These are phyloP conservation scores for Aphidoletes aphidimyza DNA, from an alignment of 2,888 invertebrate genomes.

Conservation along the genomic window DNA sequence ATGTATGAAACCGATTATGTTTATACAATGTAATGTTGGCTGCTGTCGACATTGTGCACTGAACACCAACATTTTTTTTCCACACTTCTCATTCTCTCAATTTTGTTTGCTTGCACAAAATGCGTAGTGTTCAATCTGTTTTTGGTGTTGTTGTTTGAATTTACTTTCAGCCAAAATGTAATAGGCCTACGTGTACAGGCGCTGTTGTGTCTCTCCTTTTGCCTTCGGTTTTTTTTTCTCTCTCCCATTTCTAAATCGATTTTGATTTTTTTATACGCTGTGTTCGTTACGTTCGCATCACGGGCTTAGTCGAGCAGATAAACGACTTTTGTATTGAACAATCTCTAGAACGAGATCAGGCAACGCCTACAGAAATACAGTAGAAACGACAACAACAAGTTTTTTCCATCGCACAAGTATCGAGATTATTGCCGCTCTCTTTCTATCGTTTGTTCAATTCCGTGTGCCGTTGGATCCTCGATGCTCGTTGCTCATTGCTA, in stretches of 20 bases:
- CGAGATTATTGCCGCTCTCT: background rate
- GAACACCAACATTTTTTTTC: no score
- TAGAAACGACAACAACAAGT: conserved; percentile 50
- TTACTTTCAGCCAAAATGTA: background rate
- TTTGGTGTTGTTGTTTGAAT: background rate
- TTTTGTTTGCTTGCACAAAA: conserved; percentile 6
- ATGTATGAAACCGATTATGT: conserved; percentile 21
- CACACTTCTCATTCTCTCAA: background rate
- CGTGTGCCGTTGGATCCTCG: background rate
- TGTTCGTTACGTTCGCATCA: background rate
- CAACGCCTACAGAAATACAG: conserved; percentile 53
- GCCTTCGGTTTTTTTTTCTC: background rate
- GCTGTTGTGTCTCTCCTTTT: background rate
- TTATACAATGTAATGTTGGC: conserved; percentile 20
- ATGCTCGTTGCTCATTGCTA: background rate
- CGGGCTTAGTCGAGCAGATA: conserved; percentile 53
- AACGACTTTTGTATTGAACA: conserved; percentile 29
- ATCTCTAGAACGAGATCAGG: conserved; percentile 50
- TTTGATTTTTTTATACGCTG: conserved; percentile 21
- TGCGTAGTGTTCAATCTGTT: background rate
- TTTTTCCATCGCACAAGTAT: conserved; percentile 14
- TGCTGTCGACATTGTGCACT: conserved; percentile 26
- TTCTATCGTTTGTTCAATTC: background rate
- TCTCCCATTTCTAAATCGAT: background rate
- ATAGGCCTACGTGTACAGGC: background rate